Evolutionary conservation across 2,888 invertebrate species (phyloP).

Genomic region (Brenthis hecate): DNA sequence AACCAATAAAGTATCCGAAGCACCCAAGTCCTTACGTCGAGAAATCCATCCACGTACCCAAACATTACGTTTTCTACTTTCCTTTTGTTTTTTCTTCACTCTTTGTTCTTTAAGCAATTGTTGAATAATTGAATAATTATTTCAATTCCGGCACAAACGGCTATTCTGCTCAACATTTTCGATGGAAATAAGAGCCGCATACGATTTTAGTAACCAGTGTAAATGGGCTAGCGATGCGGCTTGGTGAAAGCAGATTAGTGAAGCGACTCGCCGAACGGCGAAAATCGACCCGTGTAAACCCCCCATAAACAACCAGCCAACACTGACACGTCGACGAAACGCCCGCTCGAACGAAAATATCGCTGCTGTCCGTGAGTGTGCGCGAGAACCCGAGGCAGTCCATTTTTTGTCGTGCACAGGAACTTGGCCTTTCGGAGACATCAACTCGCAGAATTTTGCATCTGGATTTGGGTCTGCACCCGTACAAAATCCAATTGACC

Average conservation of each 20-base stretch:
- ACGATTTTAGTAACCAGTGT: conserved; percentile 52
- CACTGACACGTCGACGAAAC: too few species aligned
- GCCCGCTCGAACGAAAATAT: too few species aligned
- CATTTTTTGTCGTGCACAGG: too few species aligned
- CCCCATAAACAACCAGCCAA: too few species aligned
- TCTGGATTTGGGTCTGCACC: too few species aligned
- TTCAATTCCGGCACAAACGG: conserved; percentile 36
- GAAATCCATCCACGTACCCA: conserved; percentile 46
- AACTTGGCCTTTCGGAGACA: too few species aligned
- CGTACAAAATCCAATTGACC: too few species aligned
- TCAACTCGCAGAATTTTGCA: too few species aligned
- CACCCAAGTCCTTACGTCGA: conserved; percentile 43
- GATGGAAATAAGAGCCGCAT: conserved; percentile 51
- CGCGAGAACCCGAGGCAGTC: too few species aligned
- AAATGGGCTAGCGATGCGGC: conserved; percentile 48
- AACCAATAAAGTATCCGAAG: conserved; percentile 43
- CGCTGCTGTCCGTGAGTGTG: too few species aligned
- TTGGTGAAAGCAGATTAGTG: not conserved
- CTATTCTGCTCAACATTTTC: conserved; percentile 42
- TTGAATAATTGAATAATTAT: conserved; percentile 40
- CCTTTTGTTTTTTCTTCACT: conserved; percentile 45
- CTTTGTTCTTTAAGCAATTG: conserved; percentile 44
- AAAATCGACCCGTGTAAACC: conserved; percentile 51
- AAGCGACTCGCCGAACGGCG: conserved; percentile 46
- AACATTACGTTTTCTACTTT: conserved; percentile 45